Evolutionary conservation across 2,888 invertebrate species (phyloP), one percentile per base, ranked within the genome.

Genomic region (Diarsia mendica): DNA sequence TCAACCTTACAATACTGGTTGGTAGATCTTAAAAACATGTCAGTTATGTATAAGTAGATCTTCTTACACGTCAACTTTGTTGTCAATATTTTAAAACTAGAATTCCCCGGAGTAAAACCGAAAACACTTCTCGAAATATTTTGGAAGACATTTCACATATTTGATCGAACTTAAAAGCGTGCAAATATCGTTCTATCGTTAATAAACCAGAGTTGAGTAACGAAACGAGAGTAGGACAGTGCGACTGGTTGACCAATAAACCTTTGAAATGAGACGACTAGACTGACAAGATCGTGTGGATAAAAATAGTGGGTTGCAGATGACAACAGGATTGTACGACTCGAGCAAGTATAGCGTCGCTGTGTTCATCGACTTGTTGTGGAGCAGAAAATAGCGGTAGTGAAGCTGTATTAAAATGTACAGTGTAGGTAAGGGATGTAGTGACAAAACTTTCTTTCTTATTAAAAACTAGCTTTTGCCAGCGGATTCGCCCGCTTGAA

Each of bases 221-320:
- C 69, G 33, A 70, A 82, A 75, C 69, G 75, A 82, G 79, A 77
- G 75, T 75, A 79, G 82, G 72, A 69, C 80, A 83, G 67, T 66
- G 49, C 65, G 71, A 82, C 67, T 85, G 83, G 71, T 79, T 85
- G 82, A 82, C 83, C 82, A 85, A 87, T 75, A 85, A 80, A 87
- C 83, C 82, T 85, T 86, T 84, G 75, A 80, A 85, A 76, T 75
- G 77, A 84, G 74, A 74, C 78, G 73, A 76, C 80, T 70, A 80
- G 76, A 84, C 80, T 78, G 80, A 84, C 78, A 67, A 75, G 80
- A 76, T 79, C 23, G 71, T 67, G 69, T 58, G 69, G 77, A 72
- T 85, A 84, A 72, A 85, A 80, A 86, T 85, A 85, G 84, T 74
- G 55, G 67, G 67, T 46, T 61, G 72, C 78, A 79, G 76, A 78